Percentiles rank a stretch among this genome's conserved stretches.
Evolutionary conservation across 2,113 vertebrate species (phyloP).

Genomic region (Cinclus cinclus): DNA sequence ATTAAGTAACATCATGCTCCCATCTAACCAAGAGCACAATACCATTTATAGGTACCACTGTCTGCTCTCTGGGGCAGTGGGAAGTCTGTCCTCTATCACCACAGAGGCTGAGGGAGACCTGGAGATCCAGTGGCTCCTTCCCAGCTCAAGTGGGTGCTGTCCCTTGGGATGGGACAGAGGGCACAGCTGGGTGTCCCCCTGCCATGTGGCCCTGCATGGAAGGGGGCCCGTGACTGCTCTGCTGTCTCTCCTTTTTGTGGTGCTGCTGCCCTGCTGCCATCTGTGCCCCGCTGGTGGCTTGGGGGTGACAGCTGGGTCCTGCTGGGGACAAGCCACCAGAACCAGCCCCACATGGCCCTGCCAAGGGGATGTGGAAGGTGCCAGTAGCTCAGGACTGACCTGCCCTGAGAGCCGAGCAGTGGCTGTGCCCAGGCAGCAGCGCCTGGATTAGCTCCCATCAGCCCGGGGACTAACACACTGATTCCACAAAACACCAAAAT

Average conservation of each 20-base stretch:
- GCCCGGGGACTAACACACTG: neutral
- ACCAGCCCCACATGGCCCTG: neutral
- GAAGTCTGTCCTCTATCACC: neutral
- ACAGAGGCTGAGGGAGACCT: neutral
- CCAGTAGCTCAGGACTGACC: neutral
- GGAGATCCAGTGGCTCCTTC: neutral
- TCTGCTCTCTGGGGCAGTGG: slow-evolving; percentile 5
- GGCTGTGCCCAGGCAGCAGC: neutral
- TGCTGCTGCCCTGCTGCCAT: accelerated
- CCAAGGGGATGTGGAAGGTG: neutral
- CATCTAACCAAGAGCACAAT: slow-evolving; percentile 56
- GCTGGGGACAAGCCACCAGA: accelerated
- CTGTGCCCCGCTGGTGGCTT: accelerated
- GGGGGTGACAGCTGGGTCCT: neutral
- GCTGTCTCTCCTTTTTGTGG: accelerated
- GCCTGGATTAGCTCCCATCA: neutral
- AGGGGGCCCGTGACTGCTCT: accelerated
- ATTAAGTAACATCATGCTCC: slow-evolving; percentile 68
- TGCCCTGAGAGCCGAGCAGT: accelerated
- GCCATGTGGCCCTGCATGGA: neutral
- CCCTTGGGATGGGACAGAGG: accelerated
- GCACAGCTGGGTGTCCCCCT: accelerated
- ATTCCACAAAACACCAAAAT: slow-evolving; percentile 22
- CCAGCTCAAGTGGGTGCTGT: accelerated
- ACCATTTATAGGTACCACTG: slow-evolving; percentile 19